A percentile compares a stretch with the other conserved stretches of the same genome.
Evolutionary conservation across 2,888 invertebrate species (phyloP).

Genomic region (Hesperia comma): DNA sequence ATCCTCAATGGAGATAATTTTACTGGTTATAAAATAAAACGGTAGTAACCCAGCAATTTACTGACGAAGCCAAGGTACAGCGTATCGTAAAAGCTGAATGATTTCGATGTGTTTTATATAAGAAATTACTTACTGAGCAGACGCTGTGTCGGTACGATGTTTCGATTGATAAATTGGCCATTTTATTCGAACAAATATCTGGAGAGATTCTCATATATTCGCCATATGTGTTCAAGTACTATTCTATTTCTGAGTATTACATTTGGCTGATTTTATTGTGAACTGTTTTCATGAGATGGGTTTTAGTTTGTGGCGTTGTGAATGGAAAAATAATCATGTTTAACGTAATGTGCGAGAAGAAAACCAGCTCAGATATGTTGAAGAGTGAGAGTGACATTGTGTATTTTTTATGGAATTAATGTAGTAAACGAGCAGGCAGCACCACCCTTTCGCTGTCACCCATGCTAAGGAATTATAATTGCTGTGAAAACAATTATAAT

Average conservation of each 20-base stretch:
- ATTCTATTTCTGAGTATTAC: conserved; percentile 1
- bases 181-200: conserved; percentile 18
- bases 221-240: conserved; percentile 10
- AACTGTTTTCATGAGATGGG: not conserved
- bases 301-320: not conserved
- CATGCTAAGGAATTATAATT: too few species aligned
- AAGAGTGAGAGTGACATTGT: too few species aligned
- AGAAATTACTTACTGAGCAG: conserved; percentile 32
- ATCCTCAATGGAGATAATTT: conserved; percentile 33
- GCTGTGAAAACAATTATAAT: too few species aligned
- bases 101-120: conserved; percentile 34
- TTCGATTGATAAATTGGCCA: conserved; percentile 16
- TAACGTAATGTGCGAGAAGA: not conserved
- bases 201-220: conserved; percentile 8
- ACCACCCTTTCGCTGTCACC: too few species aligned
- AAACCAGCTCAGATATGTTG: not conserved
- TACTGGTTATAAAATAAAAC: conserved; percentile 35
- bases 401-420: too few species aligned
- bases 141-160: conserved; percentile 14
- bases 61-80: conserved; percentile 29
- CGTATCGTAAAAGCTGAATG: conserved; percentile 33
- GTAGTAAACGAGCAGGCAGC: too few species aligned
- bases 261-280: conserved; percentile 10
- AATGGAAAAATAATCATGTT: not conserved
- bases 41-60: conserved; percentile 30